These are phyloP conservation scores for Theretra japonica DNA, from an alignment of 2,888 invertebrate genomes.

Conservation along the genomic window DNA sequence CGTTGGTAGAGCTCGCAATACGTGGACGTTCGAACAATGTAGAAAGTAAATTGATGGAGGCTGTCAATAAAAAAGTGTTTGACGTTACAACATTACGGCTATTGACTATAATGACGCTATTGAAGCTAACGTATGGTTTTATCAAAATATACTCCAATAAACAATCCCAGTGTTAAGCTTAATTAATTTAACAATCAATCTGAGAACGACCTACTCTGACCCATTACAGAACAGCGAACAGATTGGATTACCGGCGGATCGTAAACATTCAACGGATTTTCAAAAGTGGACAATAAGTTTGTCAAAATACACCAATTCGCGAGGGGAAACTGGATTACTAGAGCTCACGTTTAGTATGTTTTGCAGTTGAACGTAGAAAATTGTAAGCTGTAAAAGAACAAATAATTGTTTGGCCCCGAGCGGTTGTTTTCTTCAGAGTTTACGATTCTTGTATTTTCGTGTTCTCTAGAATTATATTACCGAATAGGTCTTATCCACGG, in stretches of 20 bases:
- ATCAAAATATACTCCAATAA: too few species aligned
- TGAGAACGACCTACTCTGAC: conserved; percentile 28
- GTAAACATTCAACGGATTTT: conserved; percentile 44
- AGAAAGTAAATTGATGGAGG: too few species aligned
- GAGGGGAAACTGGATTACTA: conserved; percentile 45
- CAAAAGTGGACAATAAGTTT: conserved; percentile 44
- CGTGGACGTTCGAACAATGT: too few species aligned
- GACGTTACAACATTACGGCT: too few species aligned
- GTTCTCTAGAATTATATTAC: not conserved
- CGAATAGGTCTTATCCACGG: not conserved
- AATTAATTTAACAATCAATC: conserved; percentile 22
- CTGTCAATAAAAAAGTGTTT: too few species aligned
- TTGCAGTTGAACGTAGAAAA: not conserved
- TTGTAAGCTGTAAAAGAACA: not conserved
- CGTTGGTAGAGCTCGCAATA: too few species aligned
- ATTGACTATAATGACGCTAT: too few species aligned
- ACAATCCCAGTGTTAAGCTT: not conserved
- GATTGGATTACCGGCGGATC: conserved; percentile 30
- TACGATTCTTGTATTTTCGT: not conserved
- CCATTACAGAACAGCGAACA: conserved; percentile 19
- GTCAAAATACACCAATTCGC: conserved; percentile 46
- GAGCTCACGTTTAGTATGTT: conserved; percentile 28
- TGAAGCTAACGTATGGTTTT: too few species aligned
- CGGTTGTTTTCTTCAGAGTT: not conserved
- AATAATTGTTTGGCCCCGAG: not conserved